phyloP scores from a whole-genome alignment of 2,113 vertebrate genomes.

The Cryptotis parvus region DNA sequence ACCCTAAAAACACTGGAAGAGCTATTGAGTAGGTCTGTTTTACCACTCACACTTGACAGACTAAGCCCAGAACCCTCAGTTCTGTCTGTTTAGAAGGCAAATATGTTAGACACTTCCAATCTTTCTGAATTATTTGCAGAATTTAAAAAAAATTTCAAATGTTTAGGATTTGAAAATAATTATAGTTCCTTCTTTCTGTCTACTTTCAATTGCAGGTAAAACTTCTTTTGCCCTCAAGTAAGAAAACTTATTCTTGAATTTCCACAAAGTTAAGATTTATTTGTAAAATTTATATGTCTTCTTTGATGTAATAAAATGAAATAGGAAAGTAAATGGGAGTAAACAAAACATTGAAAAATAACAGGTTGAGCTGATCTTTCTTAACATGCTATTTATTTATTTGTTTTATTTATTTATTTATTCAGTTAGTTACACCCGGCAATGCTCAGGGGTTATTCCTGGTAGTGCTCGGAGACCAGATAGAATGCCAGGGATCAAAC shows the following conservation, averaged over 20 bases:
- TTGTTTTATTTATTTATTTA: constrained; percentile 31
- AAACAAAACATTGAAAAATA: constrained; percentile 31
- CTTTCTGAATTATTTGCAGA: not conserved
- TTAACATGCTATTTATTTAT: constrained; percentile 23
- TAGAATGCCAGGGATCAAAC: too few relatives aligned
- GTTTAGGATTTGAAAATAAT: not conserved
- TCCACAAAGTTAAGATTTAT: constrained; percentile 41
- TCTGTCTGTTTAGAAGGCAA: not conserved
- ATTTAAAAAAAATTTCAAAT: constrained; percentile 7
- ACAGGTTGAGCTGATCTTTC: not conserved
- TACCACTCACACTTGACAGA: not conserved
- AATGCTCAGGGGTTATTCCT: too few relatives aligned
- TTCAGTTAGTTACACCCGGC: too few relatives aligned
- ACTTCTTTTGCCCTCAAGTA: not conserved
- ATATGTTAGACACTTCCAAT: not conserved
- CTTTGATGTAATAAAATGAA: constrained; percentile 41
- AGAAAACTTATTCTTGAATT: not conserved
- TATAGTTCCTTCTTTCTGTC: not conserved
- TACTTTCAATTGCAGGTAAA: not conserved
- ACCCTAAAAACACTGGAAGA: not conserved
- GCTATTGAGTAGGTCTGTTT: too few relatives aligned
- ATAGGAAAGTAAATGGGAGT: not conserved
- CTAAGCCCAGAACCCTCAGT: not conserved
- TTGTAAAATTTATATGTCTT: not conserved
- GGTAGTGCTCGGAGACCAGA: too few relatives aligned